Percentiles rank a stretch among this genome's conserved stretches.
Evolutionary conservation across 2,888 invertebrate genomes (phyloP).

Genomic region (Panopea generosa): DNA sequence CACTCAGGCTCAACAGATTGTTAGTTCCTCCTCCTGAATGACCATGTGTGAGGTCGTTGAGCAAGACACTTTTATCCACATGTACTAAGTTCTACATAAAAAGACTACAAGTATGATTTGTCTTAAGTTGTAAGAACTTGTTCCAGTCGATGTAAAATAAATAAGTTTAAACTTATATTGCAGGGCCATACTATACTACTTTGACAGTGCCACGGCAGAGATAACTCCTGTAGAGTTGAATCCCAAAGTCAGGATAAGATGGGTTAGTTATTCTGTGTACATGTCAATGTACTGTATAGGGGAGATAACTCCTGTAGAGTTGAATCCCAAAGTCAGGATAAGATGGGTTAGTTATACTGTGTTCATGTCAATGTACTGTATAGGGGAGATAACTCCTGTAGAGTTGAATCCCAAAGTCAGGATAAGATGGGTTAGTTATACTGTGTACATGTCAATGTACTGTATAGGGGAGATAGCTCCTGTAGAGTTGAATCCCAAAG

Average conservation of each 20-base stretch:
- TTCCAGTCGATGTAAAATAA: too few species aligned
- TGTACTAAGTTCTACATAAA: too few species aligned
- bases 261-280: constrained; percentile 78
- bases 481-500: constrained; percentile 80
- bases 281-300: constrained; percentile 78
- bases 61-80: too few species aligned
- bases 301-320: constrained; percentile 78
- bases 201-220: constrained; percentile 78
- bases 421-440: constrained; percentile 84
- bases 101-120: too few species aligned
- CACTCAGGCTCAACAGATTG: too few species aligned
- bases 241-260: constrained; percentile 83
- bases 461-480: constrained; percentile 80
- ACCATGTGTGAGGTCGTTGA: too few species aligned
- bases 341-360: constrained; percentile 83
- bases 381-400: constrained; percentile 78
- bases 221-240: constrained; percentile 81
- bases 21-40: too few species aligned
- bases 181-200: constrained; percentile 84
- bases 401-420: constrained; percentile 82
- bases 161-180: too few species aligned
- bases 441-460: constrained; percentile 58
- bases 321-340: constrained; percentile 83
- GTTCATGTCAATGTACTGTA: background rate
- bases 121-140: too few species aligned